A percentile compares a stretch with the other conserved stretches of the same genome.
Evolutionary conservation across 1,140 invertebrate species (phyloP).

Genomic region (Cephus cinctus): DNA sequence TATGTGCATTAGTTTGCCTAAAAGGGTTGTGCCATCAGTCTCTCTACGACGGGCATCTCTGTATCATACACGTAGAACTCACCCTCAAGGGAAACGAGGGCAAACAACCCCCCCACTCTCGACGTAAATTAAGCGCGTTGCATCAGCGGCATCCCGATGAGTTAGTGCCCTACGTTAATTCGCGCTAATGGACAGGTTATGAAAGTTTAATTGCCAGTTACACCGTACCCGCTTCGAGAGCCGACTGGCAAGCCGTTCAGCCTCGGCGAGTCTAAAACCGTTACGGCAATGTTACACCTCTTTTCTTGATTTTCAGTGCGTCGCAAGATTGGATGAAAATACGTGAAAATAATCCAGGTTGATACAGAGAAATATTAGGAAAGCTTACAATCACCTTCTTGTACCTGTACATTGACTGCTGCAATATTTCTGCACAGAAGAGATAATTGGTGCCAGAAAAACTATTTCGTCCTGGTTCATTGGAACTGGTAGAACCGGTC

Average conservation of each 20-base stretch:
- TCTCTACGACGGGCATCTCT: constrained; percentile 39
- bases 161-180: constrained; percentile 32
- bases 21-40: constrained; percentile 47
- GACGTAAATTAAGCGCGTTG: constrained; percentile 36
- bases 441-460: too few relatives aligned
- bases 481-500: too few relatives aligned
- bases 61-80: constrained; percentile 14
- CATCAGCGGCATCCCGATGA: constrained; percentile 31
- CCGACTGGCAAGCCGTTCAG: neutral
- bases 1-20: constrained; percentile 46
- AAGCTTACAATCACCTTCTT: too few relatives aligned
- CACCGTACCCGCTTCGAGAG: neutral
- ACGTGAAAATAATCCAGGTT: too few relatives aligned
- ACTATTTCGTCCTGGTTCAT: too few relatives aligned
- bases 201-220: constrained; percentile 37
- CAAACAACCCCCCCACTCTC: constrained; percentile 14
- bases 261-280: neutral
- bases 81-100: constrained; percentile 21
- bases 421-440: too few relatives aligned
- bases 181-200: constrained; percentile 35
- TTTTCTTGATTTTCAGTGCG: too few relatives aligned
- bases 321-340: too few relatives aligned
- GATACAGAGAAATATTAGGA: too few relatives aligned
- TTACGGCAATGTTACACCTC: too few relatives aligned
- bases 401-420: too few relatives aligned